phyloP scores from a whole-genome alignment of 2,113 vertebrate species.

The Diadophis punctatus region DNA sequence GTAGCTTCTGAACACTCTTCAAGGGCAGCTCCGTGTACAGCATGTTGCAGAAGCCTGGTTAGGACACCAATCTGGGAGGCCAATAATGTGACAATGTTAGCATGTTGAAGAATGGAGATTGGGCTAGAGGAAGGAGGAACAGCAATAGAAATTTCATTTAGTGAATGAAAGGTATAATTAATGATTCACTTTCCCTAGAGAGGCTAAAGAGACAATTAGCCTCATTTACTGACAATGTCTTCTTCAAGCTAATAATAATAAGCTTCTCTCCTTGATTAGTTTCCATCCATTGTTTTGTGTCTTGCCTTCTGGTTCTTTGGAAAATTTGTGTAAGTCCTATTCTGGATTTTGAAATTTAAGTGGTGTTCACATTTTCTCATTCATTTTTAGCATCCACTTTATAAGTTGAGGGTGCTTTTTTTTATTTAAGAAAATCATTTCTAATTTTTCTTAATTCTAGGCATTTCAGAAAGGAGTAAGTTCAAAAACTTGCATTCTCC shows the following conservation, averaged over 20 bases:
- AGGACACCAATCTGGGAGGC: neutral
- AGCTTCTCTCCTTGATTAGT: no score
- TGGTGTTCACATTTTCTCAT: neutral
- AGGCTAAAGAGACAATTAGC: neutral
- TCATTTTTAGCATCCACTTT: neutral
- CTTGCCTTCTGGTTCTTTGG: no score
- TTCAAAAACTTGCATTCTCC: conserved; percentile 75
- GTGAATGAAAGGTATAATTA: neutral
- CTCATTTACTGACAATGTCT: neutral
- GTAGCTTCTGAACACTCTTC: neutral
- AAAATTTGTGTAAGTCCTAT: neutral
- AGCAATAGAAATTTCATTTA: neutral
- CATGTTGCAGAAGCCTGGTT: neutral
- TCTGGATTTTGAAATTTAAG: neutral
- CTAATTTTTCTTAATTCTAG: conserved; percentile 44
- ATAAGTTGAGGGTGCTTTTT: neutral
- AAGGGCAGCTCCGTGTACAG: neutral
- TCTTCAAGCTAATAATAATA: neutral
- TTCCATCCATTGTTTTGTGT: no score
- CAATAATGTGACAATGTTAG: neutral
- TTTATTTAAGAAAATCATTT: neutral
- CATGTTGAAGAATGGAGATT: neutral
- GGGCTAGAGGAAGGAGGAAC: neutral
- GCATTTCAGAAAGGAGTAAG: conserved; percentile 75
- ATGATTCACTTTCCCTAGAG: neutral